phyloP scores from a whole-genome alignment of 1,140 invertebrate genomes.

The Oryctes rhinoceros region DNA sequence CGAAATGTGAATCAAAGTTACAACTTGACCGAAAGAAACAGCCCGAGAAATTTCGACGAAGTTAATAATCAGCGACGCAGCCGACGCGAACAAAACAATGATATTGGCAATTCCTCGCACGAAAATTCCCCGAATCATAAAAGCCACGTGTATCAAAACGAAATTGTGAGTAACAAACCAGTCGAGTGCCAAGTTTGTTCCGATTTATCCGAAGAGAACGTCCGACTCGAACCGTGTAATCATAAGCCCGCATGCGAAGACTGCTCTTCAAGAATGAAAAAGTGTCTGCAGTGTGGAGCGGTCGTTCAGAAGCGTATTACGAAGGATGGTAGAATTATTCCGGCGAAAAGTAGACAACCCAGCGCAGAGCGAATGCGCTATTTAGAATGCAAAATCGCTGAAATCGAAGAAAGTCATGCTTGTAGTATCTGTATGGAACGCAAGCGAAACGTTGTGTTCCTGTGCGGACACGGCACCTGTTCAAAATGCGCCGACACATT shows the following conservation, averaged over 20 bases:
- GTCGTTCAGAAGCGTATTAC: constrained; percentile 67
- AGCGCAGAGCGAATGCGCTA: constrained; percentile 75
- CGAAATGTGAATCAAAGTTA: constrained; percentile 51
- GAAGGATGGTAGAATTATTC: constrained; percentile 63
- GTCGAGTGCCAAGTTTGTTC: constrained; percentile 78
- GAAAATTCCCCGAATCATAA: constrained; percentile 57
- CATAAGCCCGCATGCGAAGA: constrained; percentile 80
- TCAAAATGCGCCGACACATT: constrained; percentile 82
- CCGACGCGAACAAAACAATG: constrained; percentile 48
- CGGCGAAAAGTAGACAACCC: constrained; percentile 65
- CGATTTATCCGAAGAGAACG: constrained; percentile 69
- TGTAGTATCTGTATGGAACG: constrained; percentile 84
- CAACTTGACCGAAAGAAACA: constrained; percentile 54
- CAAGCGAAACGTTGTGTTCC: constrained; percentile 82
- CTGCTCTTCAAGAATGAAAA: constrained; percentile 82
- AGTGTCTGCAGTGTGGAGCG: constrained; percentile 76
- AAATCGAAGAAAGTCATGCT: constrained; percentile 85
- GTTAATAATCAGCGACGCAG: constrained; percentile 49
- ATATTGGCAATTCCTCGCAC: constrained; percentile 53
- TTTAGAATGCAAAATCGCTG: constrained; percentile 84
- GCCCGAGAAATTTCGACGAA: constrained; percentile 44
- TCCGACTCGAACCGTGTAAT: constrained; percentile 78
- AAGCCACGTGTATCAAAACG: constrained; percentile 57
- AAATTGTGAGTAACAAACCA: constrained; percentile 59
- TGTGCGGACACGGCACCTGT: constrained; percentile 90